Evolutionary conservation across 2,113 vertebrate species (phyloP), one percentile per base, ranked within the genome.

Genomic region (Hiodon alosoides): DNA sequence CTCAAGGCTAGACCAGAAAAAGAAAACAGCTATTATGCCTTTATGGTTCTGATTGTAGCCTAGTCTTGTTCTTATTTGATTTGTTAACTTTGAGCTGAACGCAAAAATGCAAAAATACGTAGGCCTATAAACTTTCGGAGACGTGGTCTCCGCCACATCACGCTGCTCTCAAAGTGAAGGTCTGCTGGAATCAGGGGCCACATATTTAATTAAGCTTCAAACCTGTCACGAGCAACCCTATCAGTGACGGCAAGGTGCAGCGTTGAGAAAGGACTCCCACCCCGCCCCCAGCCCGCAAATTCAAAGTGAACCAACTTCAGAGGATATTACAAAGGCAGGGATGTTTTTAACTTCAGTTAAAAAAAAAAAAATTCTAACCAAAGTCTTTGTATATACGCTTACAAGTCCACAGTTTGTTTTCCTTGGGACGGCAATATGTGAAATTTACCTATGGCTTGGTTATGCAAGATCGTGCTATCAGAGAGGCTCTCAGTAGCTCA

Each of bases 391-490:
- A 31, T 31, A 31, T 31, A 31, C 31, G 6, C 55, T 48, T 5
- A 7, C 31, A 53, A 58, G 53, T 11, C 6, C 9, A 13, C 50
- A 50, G 53, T 11, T 58, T 50, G 50, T 14, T 51, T 4, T 74
- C 17, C 11, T 51, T 55, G 4, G 7, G 52, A 53, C 2, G 62
- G 31, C 62, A 55, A 16, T 60, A 54, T 47, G 68, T 50, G 81
- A 68, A 70, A 80, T 74, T 74, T 61, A 60, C 59, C 78, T 57
- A 47, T n/a, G 65, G 68, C 77, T 74, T 79, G 78, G 76, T 75
- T 79, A 78, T 76, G 77, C 78, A 68, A 62, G 74, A 52, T 57
- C 55, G 66, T 50, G 60, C 68, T 61, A 72, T 62, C 64, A 67
- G 76, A 68, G 57, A 79, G 61, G 60, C 55, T n/a, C 70, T 17